Percentiles rank a stretch among this genome's conserved stretches.
phyloP scores from a whole-genome alignment of 2,113 vertebrate genomes.

The Lucifuga dentata region DNA sequence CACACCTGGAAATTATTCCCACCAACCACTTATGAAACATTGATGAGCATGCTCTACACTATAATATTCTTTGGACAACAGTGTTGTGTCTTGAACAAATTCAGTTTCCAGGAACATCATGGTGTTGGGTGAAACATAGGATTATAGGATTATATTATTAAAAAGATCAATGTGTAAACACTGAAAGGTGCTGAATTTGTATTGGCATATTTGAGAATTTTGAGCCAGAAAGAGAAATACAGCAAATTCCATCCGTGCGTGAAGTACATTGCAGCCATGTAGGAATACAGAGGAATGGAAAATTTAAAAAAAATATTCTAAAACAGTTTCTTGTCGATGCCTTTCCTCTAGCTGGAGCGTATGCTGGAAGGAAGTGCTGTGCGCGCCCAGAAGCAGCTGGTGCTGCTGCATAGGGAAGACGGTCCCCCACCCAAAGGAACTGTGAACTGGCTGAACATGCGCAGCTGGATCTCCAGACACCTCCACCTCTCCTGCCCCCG shows the following conservation, averaged over 20 bases:
- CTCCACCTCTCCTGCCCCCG: slow-evolving; percentile 92
- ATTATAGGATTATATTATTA: no score
- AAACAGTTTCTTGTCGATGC: slow-evolving; percentile 32
- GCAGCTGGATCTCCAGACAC: slow-evolving; percentile 96
- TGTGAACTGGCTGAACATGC: slow-evolving; percentile 96
- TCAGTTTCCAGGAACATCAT: no score
- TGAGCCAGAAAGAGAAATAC: neutral
- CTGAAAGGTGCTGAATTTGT: neutral
- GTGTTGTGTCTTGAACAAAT: no score
- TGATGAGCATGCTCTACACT: no score
- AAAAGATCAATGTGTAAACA: no score
- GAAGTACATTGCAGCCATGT: neutral
- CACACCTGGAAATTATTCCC: no score
- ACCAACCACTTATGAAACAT: no score
- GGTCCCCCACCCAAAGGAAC: slow-evolving; percentile 90
- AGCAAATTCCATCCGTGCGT: neutral
- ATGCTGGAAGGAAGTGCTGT: slow-evolving; percentile 94
- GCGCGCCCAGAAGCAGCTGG: slow-evolving; percentile 94
- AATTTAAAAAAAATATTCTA: slow-evolving; percentile 32
- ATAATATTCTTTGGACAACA: no score
- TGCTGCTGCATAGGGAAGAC: slow-evolving; percentile 92
- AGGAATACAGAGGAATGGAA: no score
- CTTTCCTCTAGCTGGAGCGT: slow-evolving; percentile 87
- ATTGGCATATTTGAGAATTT: slow-evolving; percentile 9
- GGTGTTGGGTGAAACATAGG: no score